Evolutionary conservation across 1,140 invertebrate species (phyloP).

Genomic region (Sweltsa coloradensis): DNA sequence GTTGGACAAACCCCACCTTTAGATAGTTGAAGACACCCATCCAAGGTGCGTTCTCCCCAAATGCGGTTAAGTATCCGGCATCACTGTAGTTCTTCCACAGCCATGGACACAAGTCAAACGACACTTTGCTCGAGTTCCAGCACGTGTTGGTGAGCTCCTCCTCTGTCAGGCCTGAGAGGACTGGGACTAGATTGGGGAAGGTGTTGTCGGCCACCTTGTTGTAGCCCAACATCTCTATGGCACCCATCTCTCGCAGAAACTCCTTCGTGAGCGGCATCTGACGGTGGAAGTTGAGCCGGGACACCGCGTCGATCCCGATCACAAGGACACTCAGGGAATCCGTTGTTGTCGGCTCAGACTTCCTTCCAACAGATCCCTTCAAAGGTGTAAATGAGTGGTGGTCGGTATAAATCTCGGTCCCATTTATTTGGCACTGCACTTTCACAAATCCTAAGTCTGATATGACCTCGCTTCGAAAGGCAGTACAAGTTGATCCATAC

Average conservation of each 20-base stretch:
- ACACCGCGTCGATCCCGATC: constrained; percentile 77
- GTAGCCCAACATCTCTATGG: constrained; percentile 61
- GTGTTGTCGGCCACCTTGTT: constrained; percentile 77
- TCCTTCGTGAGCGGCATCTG: constrained; percentile 61
- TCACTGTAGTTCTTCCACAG: constrained; percentile 41
- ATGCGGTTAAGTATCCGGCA: constrained; percentile 38
- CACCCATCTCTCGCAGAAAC: constrained; percentile 35
- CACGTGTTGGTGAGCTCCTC: constrained; percentile 46
- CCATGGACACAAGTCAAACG: constrained; percentile 44
- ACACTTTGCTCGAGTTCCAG: constrained; percentile 29
- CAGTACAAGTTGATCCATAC: no score
- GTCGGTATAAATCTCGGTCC: no score
- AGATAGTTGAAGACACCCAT: constrained; percentile 44
- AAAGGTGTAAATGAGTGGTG: no score
- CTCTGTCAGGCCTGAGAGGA: constrained; percentile 50
- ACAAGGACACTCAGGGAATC: constrained; percentile 51
- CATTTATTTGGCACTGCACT: no score
- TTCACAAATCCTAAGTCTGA: no score
- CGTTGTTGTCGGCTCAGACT: no score
- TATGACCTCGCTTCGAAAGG: no score
- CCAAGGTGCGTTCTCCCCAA: constrained; percentile 39
- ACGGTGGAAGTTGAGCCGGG: constrained; percentile 69
- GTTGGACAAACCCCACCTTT: constrained; percentile 36
- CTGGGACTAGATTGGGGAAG: constrained; percentile 65
- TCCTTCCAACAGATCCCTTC: no score